Conservation (phyloP, 1,140 invertebrate genomes). For the Pseudomyrmex pallidus region DNA sequence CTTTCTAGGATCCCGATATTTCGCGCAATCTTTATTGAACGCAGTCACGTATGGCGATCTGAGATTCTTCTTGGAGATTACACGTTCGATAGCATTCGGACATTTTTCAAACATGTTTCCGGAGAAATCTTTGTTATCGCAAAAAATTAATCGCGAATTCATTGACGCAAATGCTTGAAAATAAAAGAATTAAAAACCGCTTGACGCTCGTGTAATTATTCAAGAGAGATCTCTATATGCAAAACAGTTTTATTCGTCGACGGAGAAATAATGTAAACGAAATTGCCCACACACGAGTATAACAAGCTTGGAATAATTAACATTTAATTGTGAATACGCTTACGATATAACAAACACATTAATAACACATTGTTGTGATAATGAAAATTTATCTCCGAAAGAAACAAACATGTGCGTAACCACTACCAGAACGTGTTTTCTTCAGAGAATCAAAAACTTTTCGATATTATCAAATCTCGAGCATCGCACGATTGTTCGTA, state of each 20-base stretch:
- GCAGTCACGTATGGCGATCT: constrained; percentile 37
- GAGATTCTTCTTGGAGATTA: constrained; percentile 17
- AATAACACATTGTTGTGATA: constrained; percentile 6
- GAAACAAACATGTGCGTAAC: neutral
- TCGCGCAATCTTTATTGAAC: constrained; percentile 38
- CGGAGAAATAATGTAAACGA: too few relatives aligned
- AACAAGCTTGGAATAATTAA: neutral
- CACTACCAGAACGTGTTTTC: constrained; percentile 7
- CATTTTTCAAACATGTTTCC: neutral
- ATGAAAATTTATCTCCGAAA: neutral
- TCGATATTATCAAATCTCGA: constrained; percentile 11
- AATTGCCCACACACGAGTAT: too few relatives aligned
- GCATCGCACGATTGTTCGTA: neutral
- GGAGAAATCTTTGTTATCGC: constrained; percentile 31
- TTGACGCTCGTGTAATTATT: too few relatives aligned
- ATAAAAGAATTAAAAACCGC: too few relatives aligned
- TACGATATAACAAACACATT: neutral
- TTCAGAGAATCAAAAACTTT: neutral
- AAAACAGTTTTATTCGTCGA: too few relatives aligned
- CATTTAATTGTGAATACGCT: neutral
- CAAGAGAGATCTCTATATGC: too few relatives aligned
- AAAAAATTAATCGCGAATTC: neutral
- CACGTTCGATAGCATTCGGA: neutral
- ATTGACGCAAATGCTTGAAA: too few relatives aligned
- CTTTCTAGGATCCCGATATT: constrained; percentile 54